Conservation (phyloP, 2,888 invertebrate genomes). For the Pedicia rivosa region DNA sequence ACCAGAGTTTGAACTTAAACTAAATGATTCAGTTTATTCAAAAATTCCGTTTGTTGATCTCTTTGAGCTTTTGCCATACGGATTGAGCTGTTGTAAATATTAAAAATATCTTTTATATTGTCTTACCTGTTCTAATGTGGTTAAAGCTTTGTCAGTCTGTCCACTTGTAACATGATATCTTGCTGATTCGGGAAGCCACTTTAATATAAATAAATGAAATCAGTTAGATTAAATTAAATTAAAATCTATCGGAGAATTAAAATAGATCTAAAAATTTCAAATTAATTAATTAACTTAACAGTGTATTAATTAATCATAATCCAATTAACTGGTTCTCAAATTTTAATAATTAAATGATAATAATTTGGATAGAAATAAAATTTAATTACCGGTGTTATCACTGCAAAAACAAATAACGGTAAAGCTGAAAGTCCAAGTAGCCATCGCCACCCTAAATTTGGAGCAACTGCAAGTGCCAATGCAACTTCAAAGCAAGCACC, state of each 20-base stretch:
- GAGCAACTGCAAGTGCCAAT: slow-evolving; percentile 80
- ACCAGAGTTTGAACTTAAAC: no score
- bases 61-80: no score
- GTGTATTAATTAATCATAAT: slow-evolving; percentile 1
- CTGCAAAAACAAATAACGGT: slow-evolving; percentile 69
- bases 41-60: no score
- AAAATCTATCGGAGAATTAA: no score
- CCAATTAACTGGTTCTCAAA: no score
- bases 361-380: slow-evolving; percentile 4
- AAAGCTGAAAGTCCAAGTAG: slow-evolving; percentile 80
- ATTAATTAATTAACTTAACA: no score
- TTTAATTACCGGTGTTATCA: slow-evolving; percentile 57
- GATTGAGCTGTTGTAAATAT: no score
- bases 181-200: slow-evolving; percentile 93
- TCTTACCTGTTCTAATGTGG: slow-evolving; percentile 57
- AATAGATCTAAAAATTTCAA: slow-evolving; percentile 4
- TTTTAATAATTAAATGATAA: slow-evolving; percentile 3
- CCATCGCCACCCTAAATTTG: slow-evolving; percentile 82
- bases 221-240: no score
- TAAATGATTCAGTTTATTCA: no score
- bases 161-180: slow-evolving; percentile 77
- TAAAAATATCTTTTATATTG: no score
- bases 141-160: slow-evolving; percentile 68
- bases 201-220: slow-evolving; percentile 23
- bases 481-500: slow-evolving; percentile 90